Evolutionary conservation across 2,888 invertebrate species (phyloP), one percentile per base, ranked within the genome.

Genomic region (Isotomurus palustris): DNA sequence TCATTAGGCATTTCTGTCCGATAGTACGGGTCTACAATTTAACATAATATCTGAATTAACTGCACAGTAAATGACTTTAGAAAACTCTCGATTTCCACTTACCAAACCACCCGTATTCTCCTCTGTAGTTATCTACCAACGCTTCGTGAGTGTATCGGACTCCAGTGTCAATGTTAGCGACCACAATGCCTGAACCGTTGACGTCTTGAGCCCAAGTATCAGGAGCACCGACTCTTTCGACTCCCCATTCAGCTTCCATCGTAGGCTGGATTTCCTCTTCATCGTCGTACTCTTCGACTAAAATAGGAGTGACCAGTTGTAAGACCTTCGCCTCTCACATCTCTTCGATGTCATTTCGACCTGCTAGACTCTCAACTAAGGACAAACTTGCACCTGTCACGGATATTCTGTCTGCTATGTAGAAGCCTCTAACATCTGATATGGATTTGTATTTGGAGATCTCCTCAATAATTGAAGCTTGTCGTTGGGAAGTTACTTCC

Each of bases 341-440:
- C 27, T 60, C 64, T 21, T 40, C 58, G 44, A 64, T 56, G n/a
- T 56, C 45, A 21, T 24, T 27, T 2, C 49, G 36, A 14, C 24
- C 38, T 12, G 12, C 28, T 4, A 64, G 54, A 6, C 44, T 29
- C 14, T 53, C 38, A 19, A 60, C 21, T n/a, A 58, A 1, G 1
- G 40, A 44, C 22, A 17, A 3, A 25, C 55, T 41, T 5, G 55
- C 60, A 5, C 32, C 41, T 1, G 17, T 10, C 2, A 64, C 56
- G 27, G 53, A 58, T 32, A 63, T 63, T 22, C 57, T 45, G 56
- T 63, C 60, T 53, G 47, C 36, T 36, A 60, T 56, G 57, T 57
- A 63, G 48, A 60, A 60, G 10, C 48, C 14, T 25, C 55, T 52
- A 22, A 58, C 60, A 28, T 40, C 36, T n/a, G n/a, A n/a, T 2